A percentile compares a stretch with the other conserved stretches of the same genome.
phyloP scores from a whole-genome alignment of 2,797 vertebrate genomes.

The Rhincodon typus region DNA sequence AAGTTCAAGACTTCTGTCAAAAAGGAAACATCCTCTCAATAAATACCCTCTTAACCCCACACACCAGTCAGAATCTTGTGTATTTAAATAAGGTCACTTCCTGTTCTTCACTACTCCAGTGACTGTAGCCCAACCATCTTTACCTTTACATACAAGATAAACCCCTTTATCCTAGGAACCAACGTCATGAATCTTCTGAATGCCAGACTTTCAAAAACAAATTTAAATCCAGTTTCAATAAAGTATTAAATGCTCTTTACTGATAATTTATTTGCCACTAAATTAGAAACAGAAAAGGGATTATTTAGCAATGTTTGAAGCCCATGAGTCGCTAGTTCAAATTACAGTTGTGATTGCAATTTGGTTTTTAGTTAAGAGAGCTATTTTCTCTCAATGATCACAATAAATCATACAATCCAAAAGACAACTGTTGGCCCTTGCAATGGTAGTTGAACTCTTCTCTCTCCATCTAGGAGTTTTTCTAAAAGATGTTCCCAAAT shows the following conservation, averaged over 20 bases:
- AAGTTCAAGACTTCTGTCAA: no score
- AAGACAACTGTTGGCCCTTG: not conserved
- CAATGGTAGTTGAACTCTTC: not conserved
- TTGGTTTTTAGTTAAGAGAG: not conserved
- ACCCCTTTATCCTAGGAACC: no score
- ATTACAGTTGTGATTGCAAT: not conserved
- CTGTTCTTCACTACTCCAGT: no score
- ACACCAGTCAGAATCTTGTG: no score
- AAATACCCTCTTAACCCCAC: no score
- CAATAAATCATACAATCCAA: not conserved
- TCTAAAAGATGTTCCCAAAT: not conserved
- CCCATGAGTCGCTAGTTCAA: no score
- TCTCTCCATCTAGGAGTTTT: not conserved
- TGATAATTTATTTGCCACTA: not conserved
- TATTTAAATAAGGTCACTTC: no score
- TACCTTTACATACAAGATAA: no score
- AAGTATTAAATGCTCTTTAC: not conserved
- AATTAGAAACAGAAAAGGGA: not conserved
- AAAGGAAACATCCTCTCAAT: no score
- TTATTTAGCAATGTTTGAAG: slow-evolving; percentile 7
- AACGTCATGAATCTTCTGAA: no score
- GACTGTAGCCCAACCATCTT: no score
- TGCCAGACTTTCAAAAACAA: no score
- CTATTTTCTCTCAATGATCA: not conserved
- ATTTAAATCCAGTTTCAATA: not conserved